These are phyloP conservation scores for Lasioglossum lativentre DNA, from an alignment of 2,888 invertebrate genomes.

Conservation along the genomic window DNA sequence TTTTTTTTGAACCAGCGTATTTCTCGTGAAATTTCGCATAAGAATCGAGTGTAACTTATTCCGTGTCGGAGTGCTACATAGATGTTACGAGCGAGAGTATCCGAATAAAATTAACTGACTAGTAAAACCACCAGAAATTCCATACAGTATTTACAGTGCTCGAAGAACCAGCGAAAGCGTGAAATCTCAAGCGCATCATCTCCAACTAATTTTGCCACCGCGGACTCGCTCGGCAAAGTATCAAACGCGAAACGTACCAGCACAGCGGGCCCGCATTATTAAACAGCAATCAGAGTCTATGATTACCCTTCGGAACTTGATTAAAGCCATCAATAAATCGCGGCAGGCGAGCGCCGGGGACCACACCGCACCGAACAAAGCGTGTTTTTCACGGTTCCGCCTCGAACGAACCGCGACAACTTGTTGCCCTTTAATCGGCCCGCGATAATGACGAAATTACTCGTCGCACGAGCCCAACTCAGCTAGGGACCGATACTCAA, in stretches of 20 bases:
- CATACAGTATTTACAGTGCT: not conserved
- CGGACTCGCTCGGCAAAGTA: not conserved
- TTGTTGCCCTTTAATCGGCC: constrained; percentile 51
- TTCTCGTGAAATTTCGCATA: too few species aligned
- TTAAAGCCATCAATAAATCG: constrained; percentile 40
- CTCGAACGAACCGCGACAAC: constrained; percentile 33
- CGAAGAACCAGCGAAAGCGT: not conserved
- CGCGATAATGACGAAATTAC: constrained; percentile 47
- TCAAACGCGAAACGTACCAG: not conserved
- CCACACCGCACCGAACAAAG: not conserved
- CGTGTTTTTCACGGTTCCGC: constrained; percentile 25
- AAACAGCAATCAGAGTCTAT: constrained; percentile 33
- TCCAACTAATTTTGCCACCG: not conserved
- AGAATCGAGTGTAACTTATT: too few species aligned
- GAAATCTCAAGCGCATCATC: not conserved
- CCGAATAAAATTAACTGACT: not conserved
- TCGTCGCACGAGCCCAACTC: constrained; percentile 30
- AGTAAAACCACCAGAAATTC: not conserved
- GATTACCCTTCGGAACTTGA: constrained; percentile 33
- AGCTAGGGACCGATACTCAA: not conserved
- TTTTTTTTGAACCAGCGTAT: too few species aligned
- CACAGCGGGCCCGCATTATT: not conserved
- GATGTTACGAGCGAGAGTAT: too few species aligned
- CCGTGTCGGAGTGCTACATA: too few species aligned
- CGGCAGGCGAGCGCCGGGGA: not conserved